Evolutionary conservation across 2,113 vertebrate species (phyloP).

Genomic region (Struthidea cinerea): DNA sequence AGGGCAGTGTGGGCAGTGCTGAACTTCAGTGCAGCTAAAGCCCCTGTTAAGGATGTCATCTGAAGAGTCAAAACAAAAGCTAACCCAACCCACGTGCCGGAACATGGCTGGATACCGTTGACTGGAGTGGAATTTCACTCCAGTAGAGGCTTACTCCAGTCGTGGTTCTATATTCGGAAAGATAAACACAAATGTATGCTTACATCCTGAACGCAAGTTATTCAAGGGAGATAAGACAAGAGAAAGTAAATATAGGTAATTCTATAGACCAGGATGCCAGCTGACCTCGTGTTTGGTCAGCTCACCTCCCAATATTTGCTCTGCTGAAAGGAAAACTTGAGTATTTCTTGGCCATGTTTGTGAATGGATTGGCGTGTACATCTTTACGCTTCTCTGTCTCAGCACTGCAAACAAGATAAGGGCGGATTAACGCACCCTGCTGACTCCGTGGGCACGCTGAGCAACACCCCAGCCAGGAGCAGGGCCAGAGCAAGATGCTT

Average conservation of each 20-base stretch:
- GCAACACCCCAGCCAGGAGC: not conserved
- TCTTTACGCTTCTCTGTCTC: not conserved
- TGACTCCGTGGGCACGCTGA: not conserved
- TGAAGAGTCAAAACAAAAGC: not conserved
- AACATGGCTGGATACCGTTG: not conserved
- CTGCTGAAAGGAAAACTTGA: conserved; percentile 5
- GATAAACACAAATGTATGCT: not conserved
- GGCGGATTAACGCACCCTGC: not conserved
- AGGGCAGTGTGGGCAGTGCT: not conserved
- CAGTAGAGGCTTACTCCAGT: not conserved
- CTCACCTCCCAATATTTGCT: conserved; percentile 20
- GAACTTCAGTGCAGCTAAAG: not conserved
- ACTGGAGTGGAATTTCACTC: conserved; percentile 1
- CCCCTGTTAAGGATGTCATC: not conserved
- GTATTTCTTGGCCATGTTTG: not conserved
- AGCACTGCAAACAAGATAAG: not conserved
- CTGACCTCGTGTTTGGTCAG: not conserved
- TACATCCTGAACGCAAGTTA: not conserved
- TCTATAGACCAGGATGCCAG: not conserved
- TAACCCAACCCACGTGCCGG: not conserved
- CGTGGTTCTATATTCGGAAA: not conserved
- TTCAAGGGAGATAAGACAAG: conserved; percentile 1
- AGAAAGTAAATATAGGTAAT: conserved; percentile 22
- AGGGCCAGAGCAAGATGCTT: not conserved
- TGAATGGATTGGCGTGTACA: not conserved